These are phyloP conservation scores for Condylura cristata DNA, from an alignment of 2,113 vertebrate genomes.

Conservation along the genomic window DNA sequence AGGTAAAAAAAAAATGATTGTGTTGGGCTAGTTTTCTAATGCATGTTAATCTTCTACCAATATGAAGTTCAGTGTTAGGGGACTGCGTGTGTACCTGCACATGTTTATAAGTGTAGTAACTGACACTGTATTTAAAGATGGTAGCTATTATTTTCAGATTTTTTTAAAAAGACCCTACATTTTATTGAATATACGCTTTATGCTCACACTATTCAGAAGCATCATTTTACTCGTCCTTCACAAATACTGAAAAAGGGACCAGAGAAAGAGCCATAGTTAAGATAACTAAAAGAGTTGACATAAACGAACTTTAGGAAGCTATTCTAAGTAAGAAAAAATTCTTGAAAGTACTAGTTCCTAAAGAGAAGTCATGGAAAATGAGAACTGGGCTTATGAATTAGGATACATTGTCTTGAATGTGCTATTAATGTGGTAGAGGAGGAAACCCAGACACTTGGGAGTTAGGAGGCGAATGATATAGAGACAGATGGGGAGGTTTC, in stretches of 20 bases:
- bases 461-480: not conserved
- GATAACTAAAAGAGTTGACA: not conserved
- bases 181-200: conserved; percentile 9
- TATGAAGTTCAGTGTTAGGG: not conserved
- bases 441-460: not conserved
- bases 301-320: not conserved
- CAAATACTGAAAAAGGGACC: conserved; percentile 20
- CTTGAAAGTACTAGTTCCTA: not conserved
- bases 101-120: not conserved
- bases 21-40: conserved; percentile 20
- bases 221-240: conserved; percentile 3
- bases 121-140: not conserved
- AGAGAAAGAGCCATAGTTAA: conserved; percentile 5
- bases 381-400: not conserved
- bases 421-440: not conserved
- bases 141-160: conserved; percentile 28
- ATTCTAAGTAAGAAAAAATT: conserved; percentile 24
- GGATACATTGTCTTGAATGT: not conserved
- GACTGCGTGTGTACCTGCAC: not conserved
- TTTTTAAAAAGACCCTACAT: not conserved
- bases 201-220: not conserved
- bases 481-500: not conserved
- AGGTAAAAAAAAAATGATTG: not conserved
- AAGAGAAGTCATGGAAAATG: not conserved
- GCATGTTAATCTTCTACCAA: not conserved